A percentile compares a stretch with the other conserved stretches of the same genome.
These are phyloP conservation scores for Arctocebus calabarensis DNA, from an alignment of 2,797 vertebrate species.

Conservation along the genomic window DNA sequence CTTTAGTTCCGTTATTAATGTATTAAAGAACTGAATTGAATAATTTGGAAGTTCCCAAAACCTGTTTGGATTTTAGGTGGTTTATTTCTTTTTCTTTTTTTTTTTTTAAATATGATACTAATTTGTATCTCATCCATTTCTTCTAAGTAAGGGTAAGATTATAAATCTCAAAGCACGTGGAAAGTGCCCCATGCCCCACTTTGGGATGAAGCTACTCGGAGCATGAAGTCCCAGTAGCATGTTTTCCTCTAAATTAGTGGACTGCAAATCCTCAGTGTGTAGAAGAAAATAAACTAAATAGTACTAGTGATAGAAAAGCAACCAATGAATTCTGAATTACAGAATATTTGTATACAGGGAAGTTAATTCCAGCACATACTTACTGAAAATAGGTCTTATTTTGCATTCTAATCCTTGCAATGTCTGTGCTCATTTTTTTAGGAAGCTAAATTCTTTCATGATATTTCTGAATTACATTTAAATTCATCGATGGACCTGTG, in stretches of 20 bases:
- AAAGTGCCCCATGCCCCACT: background rate
- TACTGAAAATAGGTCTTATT: background rate
- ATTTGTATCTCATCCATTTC: background rate
- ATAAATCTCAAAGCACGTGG: background rate
- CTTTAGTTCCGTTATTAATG: background rate
- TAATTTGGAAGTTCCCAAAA: background rate
- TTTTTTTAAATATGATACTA: background rate
- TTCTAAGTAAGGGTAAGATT: background rate
- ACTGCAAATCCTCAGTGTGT: background rate
- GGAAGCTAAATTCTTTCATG: slow-evolving; percentile 55
- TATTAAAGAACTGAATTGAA: background rate
- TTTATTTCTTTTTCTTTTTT: background rate
- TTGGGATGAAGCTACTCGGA: background rate
- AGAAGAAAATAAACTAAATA: background rate
- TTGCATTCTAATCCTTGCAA: slow-evolving; percentile 41
- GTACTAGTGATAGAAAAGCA: slow-evolving; percentile 3
- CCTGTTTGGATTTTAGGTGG: background rate
- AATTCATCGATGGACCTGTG: slow-evolving; percentile 5
- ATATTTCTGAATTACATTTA: slow-evolving; percentile 66
- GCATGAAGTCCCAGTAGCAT: background rate
- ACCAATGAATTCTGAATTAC: background rate
- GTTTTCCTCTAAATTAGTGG: background rate
- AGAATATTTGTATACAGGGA: slow-evolving; percentile 30
- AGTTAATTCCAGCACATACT: slow-evolving; percentile 49
- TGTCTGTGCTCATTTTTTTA: slow-evolving; percentile 2